Percentiles rank a stretch among this genome's conserved stretches.
These are phyloP conservation scores for Pristionchus arcanus DNA, from an alignment of 2,888 invertebrate genomes.

Conservation along the genomic window DNA sequence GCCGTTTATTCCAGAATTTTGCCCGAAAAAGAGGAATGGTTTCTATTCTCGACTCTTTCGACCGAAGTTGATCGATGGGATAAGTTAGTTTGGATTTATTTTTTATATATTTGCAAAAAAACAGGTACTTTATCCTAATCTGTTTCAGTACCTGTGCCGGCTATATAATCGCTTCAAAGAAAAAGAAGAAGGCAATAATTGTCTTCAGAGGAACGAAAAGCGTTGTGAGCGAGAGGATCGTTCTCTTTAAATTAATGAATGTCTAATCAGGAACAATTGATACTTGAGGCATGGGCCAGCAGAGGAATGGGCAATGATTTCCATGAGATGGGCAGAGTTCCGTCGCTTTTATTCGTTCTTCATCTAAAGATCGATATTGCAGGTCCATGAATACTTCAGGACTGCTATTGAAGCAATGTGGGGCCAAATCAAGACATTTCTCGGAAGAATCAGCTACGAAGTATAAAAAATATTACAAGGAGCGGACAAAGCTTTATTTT, in stretches of 20 bases:
- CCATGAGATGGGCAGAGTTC: constrained; percentile 71
- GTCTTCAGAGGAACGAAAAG: constrained; percentile 68
- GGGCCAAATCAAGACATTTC: constrained; percentile 59
- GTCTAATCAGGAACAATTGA: constrained; percentile 69
- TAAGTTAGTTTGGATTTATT: neutral
- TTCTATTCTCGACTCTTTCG: neutral
- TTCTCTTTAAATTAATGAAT: neutral
- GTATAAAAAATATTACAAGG: neutral
- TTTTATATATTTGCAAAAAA: neutral
- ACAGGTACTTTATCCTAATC: neutral
- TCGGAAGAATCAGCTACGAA: neutral
- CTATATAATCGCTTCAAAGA: constrained; percentile 62
- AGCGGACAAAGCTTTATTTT: neutral
- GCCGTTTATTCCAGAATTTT: neutral
- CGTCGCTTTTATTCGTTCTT: neutral
- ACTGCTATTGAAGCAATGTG: constrained; percentile 71
- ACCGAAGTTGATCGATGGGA: neutral
- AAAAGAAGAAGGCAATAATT: constrained; percentile 61
- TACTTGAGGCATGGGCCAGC: constrained; percentile 72
- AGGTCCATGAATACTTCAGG: constrained; percentile 74
- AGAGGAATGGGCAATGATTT: constrained; percentile 67
- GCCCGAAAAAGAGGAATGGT: neutral
- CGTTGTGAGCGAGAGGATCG: neutral
- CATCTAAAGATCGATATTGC: neutral
- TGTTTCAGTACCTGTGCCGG: constrained; percentile 60